Evolutionary conservation across 2,888 invertebrate genomes (phyloP), one percentile per base, ranked within the genome.

Genomic region (Ganaspis brasiliensis): DNA sequence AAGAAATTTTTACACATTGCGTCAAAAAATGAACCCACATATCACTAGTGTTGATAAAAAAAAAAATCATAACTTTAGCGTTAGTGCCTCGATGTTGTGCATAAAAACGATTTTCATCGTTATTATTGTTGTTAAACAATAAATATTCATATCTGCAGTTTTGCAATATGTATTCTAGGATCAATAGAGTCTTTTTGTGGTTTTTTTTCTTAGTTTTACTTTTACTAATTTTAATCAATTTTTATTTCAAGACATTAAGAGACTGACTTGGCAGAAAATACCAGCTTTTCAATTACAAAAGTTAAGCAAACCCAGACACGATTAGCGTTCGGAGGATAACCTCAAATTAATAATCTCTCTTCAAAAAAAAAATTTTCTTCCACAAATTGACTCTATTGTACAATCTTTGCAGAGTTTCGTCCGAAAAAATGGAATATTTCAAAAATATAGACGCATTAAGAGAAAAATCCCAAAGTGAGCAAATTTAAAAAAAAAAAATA

Each of bases 21-120:
- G 14, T 45, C 26, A 45, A 67, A 52, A n/a, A 67, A 45, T 24
- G 9, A 24, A 1, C 67, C 67, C 26, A 40, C 67, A 40, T 45
- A 40, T 45, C 67, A 67, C 45, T 45, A 67, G 67, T 40, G 21
- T 24, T 21, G 67, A 10, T 67, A 45, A 45, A 45, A 52, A 49
- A 49, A 49, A 52, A 10, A 12, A 9, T 45, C 67, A 67, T 67
- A 45, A 67, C 45, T 45, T 67, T 45, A 67, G 67, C 40, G 2
- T 45, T 67, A 67, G 67, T 67, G 63, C 63, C 40, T 63, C 37
- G 40, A 63, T 63, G 45, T 45, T 67, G 24, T 45, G 67, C 67
- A 67, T 56, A 14, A 56, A 56, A 56, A 56, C 21, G 0, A 52
- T 52, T 52, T 52, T 52, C 52, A 52, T 16, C 52, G 52, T 52